phyloP scores from a whole-genome alignment of 1,140 invertebrate genomes.

The Brachionus sp. region DNA sequence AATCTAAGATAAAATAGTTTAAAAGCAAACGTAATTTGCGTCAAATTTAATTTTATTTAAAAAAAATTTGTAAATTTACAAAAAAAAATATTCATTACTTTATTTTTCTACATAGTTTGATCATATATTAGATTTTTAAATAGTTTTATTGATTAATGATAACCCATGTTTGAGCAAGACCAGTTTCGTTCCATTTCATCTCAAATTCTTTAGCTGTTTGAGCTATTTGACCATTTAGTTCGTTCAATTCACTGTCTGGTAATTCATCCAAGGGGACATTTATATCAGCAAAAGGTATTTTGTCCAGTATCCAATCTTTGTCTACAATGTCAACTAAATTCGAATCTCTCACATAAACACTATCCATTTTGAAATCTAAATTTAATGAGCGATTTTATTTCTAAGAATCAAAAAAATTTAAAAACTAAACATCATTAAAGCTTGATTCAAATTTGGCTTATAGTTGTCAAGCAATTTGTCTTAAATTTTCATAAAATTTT shows the following conservation, averaged over 20 bases:
- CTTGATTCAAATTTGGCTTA: too few species aligned
- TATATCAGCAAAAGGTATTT: slow-evolving; percentile 29
- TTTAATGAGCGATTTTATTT: not conserved
- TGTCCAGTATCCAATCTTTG: slow-evolving; percentile 41
- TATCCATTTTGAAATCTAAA: slow-evolving; percentile 27
- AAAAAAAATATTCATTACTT: not conserved
- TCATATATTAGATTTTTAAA: not conserved
- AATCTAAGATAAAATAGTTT: too few species aligned
- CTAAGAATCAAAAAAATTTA: too few species aligned
- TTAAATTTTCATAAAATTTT: too few species aligned
- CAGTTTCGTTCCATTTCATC: slow-evolving; percentile 45
- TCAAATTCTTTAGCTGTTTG: slow-evolving; percentile 40
- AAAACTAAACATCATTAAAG: too few species aligned
- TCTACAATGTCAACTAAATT: slow-evolving; percentile 39
- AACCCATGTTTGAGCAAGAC: slow-evolving; percentile 43
- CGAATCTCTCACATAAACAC: slow-evolving; percentile 27
- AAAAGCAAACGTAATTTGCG: too few species aligned
- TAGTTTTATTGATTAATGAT: slow-evolving; percentile 18
- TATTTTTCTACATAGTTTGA: not conserved
- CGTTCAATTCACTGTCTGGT: slow-evolving; percentile 36
- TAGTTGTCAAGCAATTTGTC: too few species aligned
- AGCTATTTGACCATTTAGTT: slow-evolving; percentile 23
- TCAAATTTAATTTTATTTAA: too few species aligned
- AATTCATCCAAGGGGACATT: slow-evolving; percentile 39
- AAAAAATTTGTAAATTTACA: too few species aligned